Evolutionary conservation across 2,888 invertebrate genomes (phyloP).

Genomic region (Diarsia mendica): DNA sequence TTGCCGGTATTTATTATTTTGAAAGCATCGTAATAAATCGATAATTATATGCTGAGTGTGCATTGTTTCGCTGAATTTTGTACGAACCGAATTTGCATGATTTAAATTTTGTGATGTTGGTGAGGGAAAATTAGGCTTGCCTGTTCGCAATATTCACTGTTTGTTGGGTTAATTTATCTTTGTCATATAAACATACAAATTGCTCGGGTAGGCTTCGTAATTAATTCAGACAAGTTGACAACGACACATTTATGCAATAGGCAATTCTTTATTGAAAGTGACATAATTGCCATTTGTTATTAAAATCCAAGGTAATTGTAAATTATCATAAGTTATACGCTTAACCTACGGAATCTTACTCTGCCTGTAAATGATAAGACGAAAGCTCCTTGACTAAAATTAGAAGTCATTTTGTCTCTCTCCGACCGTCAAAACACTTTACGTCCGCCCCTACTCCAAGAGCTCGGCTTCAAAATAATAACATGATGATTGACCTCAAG

Average conservation of each 20-base stretch:
- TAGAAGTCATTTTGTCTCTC: neutral
- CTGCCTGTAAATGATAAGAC: neutral
- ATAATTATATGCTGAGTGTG: neutral
- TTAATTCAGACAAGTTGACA: neutral
- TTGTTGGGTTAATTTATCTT: neutral
- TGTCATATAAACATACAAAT: neutral
- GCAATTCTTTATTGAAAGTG: neutral
- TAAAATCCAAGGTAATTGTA: neutral
- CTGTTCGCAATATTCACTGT: neutral
- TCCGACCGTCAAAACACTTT: neutral
- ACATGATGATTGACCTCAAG: slow-evolving; percentile 53
- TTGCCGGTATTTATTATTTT: neutral
- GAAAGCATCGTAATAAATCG: neutral
- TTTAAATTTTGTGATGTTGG: neutral
- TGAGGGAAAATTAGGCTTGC: neutral
- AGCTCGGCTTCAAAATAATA: slow-evolving; percentile 21
- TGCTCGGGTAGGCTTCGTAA: neutral
- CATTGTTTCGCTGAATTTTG: neutral
- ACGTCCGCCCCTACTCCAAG: neutral
- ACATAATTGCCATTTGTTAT: neutral
- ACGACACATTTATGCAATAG: neutral
- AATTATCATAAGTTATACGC: neutral
- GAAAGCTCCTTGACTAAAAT: neutral
- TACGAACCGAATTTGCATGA: neutral
- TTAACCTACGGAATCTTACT: neutral